phyloP scores from a whole-genome alignment of 1,140 invertebrate genomes.

The Pseudomyrmex concolor region DNA sequence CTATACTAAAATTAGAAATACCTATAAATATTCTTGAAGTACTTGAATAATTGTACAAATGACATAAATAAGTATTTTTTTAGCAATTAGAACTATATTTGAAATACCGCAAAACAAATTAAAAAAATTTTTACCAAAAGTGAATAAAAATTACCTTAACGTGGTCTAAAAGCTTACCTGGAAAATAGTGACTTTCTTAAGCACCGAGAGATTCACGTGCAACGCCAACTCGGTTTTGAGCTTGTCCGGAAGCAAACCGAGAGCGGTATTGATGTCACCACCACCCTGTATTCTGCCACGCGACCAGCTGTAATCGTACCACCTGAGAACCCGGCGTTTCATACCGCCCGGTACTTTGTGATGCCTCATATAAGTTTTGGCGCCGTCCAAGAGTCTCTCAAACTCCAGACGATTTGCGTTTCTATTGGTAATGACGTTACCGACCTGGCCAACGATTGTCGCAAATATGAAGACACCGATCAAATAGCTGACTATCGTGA shows the following conservation, averaged over 20 bases:
- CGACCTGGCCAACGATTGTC: conserved; percentile 99
- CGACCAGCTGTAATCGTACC: conserved; percentile 99
- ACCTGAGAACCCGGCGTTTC: conserved; percentile 96
- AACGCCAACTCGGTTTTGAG: conserved; percentile 98
- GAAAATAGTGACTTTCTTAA: conserved; percentile 94
- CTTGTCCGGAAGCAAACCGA: conserved; percentile 97
- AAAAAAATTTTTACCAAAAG: background rate
- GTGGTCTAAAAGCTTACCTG: conserved; percentile 77
- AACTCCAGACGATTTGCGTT: conserved; percentile 99
- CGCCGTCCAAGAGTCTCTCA: conserved; percentile 96
- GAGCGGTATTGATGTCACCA: conserved; percentile 97
- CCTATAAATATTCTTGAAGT: background rate
- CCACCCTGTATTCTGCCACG: conserved; percentile 97
- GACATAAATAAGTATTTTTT: background rate
- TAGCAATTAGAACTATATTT: background rate
- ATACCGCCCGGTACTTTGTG: conserved; percentile 98
- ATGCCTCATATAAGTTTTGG: conserved; percentile 98
- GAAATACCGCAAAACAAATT: too few relatives aligned
- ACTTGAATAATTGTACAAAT: background rate
- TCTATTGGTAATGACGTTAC: conserved; percentile 98
- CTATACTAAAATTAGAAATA: conserved; percentile 18
- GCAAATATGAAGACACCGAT: conserved; percentile 99
- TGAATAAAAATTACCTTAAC: too few relatives aligned
- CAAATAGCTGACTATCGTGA: conserved; percentile 98
- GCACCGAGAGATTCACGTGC: conserved; percentile 97